Percentiles rank a stretch among this genome's conserved stretches.
Evolutionary conservation across 2,797 vertebrate species (phyloP).

Genomic region (Varecia variegata): DNA sequence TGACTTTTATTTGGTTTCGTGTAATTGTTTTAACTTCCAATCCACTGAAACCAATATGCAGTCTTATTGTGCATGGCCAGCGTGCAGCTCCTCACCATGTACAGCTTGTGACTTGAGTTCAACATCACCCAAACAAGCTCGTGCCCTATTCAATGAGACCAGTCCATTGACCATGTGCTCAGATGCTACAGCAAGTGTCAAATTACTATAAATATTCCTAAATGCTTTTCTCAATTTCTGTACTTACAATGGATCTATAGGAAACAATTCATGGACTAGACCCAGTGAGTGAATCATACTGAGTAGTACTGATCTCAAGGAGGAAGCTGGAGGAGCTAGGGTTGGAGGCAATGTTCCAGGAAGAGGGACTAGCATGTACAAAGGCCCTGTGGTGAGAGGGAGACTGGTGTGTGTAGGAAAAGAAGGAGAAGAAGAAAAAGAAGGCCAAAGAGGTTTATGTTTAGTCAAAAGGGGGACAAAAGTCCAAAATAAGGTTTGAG

Average conservation of each 20-base stretch:
- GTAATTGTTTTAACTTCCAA: background rate
- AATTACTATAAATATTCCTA: background rate
- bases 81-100: rapidly evolving
- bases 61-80: background rate
- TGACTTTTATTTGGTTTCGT: background rate
- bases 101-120: background rate
- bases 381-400: background rate
- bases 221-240: background rate
- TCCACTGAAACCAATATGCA: background rate
- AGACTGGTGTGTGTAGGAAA: background rate
- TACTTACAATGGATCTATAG: background rate
- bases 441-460: background rate
- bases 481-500: background rate
- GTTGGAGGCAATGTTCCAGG: background rate
- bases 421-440: background rate
- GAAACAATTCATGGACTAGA: background rate
- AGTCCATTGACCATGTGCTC: background rate
- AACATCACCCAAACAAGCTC: background rate
- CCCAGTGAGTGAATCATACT: background rate
- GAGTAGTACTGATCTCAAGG: background rate
- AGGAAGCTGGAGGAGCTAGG: background rate
- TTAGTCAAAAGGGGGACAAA: background rate
- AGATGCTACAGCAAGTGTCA: background rate
- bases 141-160: background rate
- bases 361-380: background rate